A percentile compares a stretch with the other conserved stretches of the same genome.
Evolutionary conservation across 2,113 vertebrate genomes (phyloP).

Genomic region (Calypte anna): DNA sequence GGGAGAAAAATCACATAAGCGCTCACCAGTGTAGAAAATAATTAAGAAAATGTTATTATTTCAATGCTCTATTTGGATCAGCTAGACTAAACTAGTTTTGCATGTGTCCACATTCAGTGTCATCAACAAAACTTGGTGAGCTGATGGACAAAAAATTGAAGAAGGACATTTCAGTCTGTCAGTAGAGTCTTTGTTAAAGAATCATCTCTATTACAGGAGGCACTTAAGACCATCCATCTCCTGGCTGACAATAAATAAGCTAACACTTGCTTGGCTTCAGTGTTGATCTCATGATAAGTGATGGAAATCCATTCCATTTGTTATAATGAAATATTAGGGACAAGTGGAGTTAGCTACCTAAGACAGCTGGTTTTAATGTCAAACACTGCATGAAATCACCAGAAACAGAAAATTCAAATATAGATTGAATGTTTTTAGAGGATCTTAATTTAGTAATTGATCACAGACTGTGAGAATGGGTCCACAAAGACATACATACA

Average conservation of each 20-base stretch:
- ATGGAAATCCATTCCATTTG: constrained; percentile 44
- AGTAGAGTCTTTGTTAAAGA: neutral
- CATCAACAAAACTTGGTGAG: neutral
- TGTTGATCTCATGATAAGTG: constrained; percentile 53
- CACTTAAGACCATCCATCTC: constrained; percentile 34
- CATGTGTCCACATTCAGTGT: neutral
- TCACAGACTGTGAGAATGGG: neutral
- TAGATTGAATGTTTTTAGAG: neutral
- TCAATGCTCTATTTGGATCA: neutral
- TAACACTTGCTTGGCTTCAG: constrained; percentile 19
- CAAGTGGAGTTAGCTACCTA: constrained; percentile 40
- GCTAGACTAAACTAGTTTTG: neutral
- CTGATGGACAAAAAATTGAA: neutral
- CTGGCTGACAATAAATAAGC: constrained; percentile 57
- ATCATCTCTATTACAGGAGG: constrained; percentile 1
- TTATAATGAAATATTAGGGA: constrained; percentile 27
- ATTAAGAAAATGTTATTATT: neutral
- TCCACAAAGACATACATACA: neutral
- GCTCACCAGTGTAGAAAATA: neutral
- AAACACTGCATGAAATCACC: neutral
- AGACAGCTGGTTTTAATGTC: neutral
- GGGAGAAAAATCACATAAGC: neutral
- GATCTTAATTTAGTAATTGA: neutral
- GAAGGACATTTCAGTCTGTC: rapidly evolving
- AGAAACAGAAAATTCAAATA: neutral